Evolutionary conservation across 35 echinoderm and acorn worm species (phyloP).

Genomic region (Anneissia japonica): DNA sequence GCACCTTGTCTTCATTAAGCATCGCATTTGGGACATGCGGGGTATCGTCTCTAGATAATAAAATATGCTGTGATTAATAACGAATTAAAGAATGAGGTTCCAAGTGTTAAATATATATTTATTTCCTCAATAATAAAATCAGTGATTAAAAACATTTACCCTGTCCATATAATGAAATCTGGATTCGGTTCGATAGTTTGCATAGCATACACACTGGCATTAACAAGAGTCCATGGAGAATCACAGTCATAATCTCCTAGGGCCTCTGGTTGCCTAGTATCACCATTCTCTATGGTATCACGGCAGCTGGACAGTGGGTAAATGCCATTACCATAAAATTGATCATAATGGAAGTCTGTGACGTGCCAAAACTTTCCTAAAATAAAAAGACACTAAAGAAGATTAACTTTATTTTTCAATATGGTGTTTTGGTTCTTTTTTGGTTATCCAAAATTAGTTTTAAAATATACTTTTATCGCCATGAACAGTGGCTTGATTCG

Average conservation of each 20-base stretch:
- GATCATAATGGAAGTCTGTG: conserved; percentile 10
- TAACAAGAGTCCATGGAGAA: conserved; percentile 4
- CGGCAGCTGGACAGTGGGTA: conserved; percentile 9
- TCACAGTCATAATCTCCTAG: background rate
- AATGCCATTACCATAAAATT: background rate
- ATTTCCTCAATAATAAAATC: too few species aligned
- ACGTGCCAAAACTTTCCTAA: conserved; percentile 15
- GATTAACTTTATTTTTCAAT: too few species aligned
- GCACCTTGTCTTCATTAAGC: background rate
- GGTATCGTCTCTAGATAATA: conserved; percentile 14
- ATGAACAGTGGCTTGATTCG: too few species aligned
- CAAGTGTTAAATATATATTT: too few species aligned
- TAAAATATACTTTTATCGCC: too few species aligned
- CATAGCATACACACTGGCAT: conserved; percentile 2
- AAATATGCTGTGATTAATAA: too few species aligned
- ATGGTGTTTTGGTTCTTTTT: too few species aligned
- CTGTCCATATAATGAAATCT: conserved; percentile 21
- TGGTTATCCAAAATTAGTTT: too few species aligned
- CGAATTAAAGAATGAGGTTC: too few species aligned
- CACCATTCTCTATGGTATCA: too few species aligned
- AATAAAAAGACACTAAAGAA: too few species aligned
- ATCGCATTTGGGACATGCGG: conserved; percentile 7
- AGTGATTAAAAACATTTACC: too few species aligned
- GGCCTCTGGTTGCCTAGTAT: background rate
- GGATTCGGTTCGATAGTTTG: background rate